Base-by-base conservation (phyloP, 2,888 invertebrate species). In the Microlaimidae sp. region DNA sequence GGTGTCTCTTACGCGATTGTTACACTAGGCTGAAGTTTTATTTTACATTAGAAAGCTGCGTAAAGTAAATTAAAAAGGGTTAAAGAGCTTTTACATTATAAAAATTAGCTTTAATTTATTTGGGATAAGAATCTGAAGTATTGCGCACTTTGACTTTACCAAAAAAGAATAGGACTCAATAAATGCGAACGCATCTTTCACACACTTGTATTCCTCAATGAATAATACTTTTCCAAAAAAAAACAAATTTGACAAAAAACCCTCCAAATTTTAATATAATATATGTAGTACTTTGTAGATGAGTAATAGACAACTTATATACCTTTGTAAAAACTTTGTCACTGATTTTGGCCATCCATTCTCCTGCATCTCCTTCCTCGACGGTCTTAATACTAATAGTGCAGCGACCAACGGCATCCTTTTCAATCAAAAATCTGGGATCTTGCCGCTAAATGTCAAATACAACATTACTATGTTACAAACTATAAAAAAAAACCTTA, bases 371-470 rank as follows among this genome's bases (percentile, higher is more conserved):
- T 62, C 83, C 85, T 42, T 87, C 72, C 49, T 79, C 78, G 27
- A 85, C 82, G 59, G 78, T 80, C 71, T 83, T 86, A 60, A 99
- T 84, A 5, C 81, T 79, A 40, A 97, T 76, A 56, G 84, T 82
- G 66, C 93, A 89, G 50, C 85, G 80, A 52, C 92, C 92, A 63
- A 83, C 81, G 66, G 89, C 79, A 68, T 93, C 92, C 72, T 90
- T 92, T 17, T 88, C 85, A 62, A 92, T 87, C 61, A 82, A 79
- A 73, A 79, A 88, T 59, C 69, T 59, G 19, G 57, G 57, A 58
- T 68, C 64, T n/a, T 53, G 41, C 17, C 26, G 40, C 49, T 58
- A 51, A 19, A 52, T n/a, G n/a, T n/a, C n/a, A n/a, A n/a, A n/a
- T n/a, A n/a, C n/a, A n/a, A n/a, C n/a, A n/a, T 45, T 27, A 42